These are phyloP conservation scores for Gnatocerus cornutus DNA, from an alignment of 2,888 invertebrate species.

Conservation along the genomic window DNA sequence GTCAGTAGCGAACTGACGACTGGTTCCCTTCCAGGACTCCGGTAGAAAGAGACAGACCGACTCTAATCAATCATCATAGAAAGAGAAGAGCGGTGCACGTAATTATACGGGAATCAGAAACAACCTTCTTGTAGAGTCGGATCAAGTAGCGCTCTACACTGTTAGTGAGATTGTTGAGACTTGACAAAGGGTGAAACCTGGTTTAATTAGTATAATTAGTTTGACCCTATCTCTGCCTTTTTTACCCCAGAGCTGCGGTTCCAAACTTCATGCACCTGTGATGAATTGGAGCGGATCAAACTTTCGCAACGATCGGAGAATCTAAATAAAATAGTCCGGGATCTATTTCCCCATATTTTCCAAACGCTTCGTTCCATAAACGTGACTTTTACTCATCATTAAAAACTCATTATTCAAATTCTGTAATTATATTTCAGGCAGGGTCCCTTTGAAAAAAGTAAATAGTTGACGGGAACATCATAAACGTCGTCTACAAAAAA, in stretches of 20 bases:
- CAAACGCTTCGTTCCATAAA: slow-evolving; percentile 36
- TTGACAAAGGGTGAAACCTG: slow-evolving; percentile 67
- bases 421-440: slow-evolving; percentile 41
- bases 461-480: slow-evolving; percentile 34
- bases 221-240: slow-evolving; percentile 56
- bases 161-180: slow-evolving; percentile 67
- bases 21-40: slow-evolving; percentile 66
- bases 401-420: slow-evolving; percentile 56
- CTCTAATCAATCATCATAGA: slow-evolving; percentile 56
- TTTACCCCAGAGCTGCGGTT: slow-evolving; percentile 12
- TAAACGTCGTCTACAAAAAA: slow-evolving; percentile 43
- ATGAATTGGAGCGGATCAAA: slow-evolving; percentile 4
- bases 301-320: neutral
- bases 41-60: slow-evolving; percentile 62
- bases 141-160: slow-evolving; percentile 70
- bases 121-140: slow-evolving; percentile 68
- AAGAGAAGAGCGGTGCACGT: slow-evolving; percentile 62
- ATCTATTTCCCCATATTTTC: slow-evolving; percentile 11
- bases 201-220: slow-evolving; percentile 69
- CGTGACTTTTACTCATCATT: slow-evolving; percentile 52
- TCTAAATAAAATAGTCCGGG: neutral
- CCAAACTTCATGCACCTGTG: slow-evolving; percentile 24
- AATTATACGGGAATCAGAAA: slow-evolving; percentile 70
- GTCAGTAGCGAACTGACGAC: slow-evolving; percentile 69
- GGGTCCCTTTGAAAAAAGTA: slow-evolving; percentile 30